These are phyloP conservation scores for Orientallactaga sibirica DNA, from an alignment of 2,797 vertebrate genomes.

Conservation along the genomic window DNA sequence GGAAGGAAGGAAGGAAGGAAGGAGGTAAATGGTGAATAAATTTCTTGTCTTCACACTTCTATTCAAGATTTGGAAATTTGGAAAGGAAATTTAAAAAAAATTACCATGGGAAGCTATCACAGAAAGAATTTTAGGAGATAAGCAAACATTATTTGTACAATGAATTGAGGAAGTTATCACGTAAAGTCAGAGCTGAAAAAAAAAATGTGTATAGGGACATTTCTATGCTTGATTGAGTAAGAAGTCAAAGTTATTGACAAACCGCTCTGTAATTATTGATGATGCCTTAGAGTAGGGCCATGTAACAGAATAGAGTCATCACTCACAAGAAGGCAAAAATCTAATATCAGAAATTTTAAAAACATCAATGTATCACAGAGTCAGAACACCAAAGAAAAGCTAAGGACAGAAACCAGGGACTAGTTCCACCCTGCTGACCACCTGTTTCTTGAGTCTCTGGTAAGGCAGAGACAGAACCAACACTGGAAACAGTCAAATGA, in stretches of 20 bases:
- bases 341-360: slow-evolving; percentile 18
- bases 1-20: background rate
- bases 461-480: background rate
- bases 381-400: background rate
- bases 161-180: background rate
- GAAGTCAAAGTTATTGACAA: slow-evolving; percentile 66
- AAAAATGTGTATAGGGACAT: background rate
- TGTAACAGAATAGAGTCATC: slow-evolving; percentile 41
- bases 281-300: slow-evolving; percentile 4
- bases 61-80: slow-evolving; percentile 11
- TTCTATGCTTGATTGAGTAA: slow-evolving; percentile 45
- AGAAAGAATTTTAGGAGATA: background rate
- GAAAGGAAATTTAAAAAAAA: slow-evolving; percentile 7
- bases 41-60: background rate
- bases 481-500: background rate
- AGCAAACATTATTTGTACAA: background rate
- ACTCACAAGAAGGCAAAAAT: slow-evolving; percentile 4
- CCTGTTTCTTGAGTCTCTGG: background rate
- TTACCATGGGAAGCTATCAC: background rate
- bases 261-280: slow-evolving; percentile 67
- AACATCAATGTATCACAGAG: background rate
- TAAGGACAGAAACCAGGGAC: background rate
- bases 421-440: background rate
- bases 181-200: background rate
- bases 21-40: background rate